Conservation (phyloP, 2,113 vertebrate genomes). For the Vidua chalybeata region DNA sequence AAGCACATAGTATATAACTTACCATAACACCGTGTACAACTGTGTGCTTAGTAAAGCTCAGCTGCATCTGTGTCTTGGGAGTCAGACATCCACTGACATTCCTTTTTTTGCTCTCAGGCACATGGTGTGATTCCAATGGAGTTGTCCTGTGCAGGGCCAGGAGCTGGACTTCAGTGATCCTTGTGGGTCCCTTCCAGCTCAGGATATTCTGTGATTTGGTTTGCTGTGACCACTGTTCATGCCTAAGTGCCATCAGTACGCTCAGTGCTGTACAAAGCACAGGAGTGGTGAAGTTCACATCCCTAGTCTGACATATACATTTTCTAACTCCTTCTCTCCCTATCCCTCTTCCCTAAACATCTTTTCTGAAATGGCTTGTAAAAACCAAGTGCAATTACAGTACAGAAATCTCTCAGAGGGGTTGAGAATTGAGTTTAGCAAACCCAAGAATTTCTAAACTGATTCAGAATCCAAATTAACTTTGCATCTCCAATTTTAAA, state of each 20-base stretch:
- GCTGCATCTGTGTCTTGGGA: background rate
- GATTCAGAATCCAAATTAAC: background rate
- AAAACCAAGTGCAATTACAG: background rate
- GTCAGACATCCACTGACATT: background rate
- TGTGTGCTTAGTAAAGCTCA: background rate
- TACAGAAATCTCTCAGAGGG: background rate
- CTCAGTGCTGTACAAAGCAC: background rate
- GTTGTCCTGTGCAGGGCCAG: background rate
- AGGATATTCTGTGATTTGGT: background rate
- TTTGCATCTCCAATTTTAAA: background rate
- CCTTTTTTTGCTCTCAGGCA: background rate
- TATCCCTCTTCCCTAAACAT: background rate
- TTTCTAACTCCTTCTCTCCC: background rate
- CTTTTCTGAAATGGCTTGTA: background rate
- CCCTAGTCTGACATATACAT: background rate
- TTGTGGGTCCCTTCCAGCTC: background rate
- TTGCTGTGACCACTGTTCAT: background rate
- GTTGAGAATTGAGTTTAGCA: background rate
- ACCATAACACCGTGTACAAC: rapidly evolving
- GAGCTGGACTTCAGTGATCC: background rate
- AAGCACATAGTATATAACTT: background rate
- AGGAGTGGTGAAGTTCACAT: background rate
- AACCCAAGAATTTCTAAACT: background rate
- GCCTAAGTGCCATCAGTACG: rapidly evolving
- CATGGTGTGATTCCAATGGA: background rate